These are phyloP conservation scores for Malaclemys terrapin DNA, from an alignment of 2,113 vertebrate genomes.

Conservation along the genomic window DNA sequence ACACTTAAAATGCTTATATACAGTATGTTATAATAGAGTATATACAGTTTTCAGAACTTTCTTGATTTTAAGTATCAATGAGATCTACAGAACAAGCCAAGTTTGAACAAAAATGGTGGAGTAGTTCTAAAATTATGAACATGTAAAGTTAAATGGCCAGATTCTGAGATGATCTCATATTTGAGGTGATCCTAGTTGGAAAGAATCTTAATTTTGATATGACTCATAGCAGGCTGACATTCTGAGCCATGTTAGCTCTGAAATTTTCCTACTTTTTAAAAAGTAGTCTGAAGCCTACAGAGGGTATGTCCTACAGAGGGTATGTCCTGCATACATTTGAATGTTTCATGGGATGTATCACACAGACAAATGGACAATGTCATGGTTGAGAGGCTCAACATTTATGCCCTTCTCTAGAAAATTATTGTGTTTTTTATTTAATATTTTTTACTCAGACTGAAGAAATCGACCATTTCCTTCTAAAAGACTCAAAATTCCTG, in stretches of 20 bases:
- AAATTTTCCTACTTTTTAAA: not conserved
- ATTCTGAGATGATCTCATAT: not conserved
- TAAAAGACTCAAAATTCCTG: not conserved
- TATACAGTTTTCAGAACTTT: not conserved
- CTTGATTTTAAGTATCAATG: not conserved
- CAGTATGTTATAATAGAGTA: not conserved
- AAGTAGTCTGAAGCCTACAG: no score
- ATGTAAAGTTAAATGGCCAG: no score
- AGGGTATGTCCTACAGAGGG: accelerated
- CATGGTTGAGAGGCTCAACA: not conserved
- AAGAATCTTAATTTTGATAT: not conserved
- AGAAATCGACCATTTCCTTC: not conserved
- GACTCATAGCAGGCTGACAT: not conserved
- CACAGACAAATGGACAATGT: not conserved
- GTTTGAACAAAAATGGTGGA: not conserved
- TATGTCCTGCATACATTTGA: not conserved
- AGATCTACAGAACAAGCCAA: not conserved
- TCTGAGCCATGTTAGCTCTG: no score
- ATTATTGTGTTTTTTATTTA: not conserved
- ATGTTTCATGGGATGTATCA: not conserved
- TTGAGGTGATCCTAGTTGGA: not conserved
- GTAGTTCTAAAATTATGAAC: not conserved
- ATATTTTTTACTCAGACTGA: not conserved
- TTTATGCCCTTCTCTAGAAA: not conserved
- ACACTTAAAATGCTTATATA: not conserved